Evolutionary conservation across 2,113 vertebrate species (phyloP).

Genomic region (Zosterops borbonicus): DNA sequence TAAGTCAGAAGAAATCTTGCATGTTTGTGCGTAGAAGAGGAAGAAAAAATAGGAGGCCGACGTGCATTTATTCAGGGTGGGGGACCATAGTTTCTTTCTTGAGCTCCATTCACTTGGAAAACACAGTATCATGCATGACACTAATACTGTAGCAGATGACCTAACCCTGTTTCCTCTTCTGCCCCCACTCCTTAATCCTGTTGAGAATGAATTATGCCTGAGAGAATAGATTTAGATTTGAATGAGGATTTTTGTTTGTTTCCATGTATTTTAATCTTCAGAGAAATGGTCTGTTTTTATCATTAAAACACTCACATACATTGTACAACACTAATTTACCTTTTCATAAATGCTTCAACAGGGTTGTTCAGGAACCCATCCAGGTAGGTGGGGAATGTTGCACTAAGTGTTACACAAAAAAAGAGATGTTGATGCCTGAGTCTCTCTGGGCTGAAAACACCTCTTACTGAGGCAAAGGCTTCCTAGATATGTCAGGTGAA

Average conservation of each 20-base stretch:
- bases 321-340: background rate
- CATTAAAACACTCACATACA: background rate
- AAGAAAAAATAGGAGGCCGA: background rate
- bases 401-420: background rate
- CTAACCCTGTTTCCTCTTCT: background rate
- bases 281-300: background rate
- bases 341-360: background rate
- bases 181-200: background rate
- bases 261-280: background rate
- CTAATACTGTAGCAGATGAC: background rate
- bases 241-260: background rate
- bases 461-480: background rate
- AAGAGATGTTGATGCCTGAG: background rate
- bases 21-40: background rate
- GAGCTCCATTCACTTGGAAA: background rate
- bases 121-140: background rate
- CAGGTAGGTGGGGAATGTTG: background rate
- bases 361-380: background rate
- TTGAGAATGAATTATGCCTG: background rate
- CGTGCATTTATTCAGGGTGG: background rate
- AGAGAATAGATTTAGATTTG: background rate
- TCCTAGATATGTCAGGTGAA: background rate
- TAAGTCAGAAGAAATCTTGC: background rate
- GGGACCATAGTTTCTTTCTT: background rate
- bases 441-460: background rate